These are phyloP conservation scores for Abrostola tripartita DNA, from an alignment of 2,888 invertebrate genomes.

Conservation along the genomic window DNA sequence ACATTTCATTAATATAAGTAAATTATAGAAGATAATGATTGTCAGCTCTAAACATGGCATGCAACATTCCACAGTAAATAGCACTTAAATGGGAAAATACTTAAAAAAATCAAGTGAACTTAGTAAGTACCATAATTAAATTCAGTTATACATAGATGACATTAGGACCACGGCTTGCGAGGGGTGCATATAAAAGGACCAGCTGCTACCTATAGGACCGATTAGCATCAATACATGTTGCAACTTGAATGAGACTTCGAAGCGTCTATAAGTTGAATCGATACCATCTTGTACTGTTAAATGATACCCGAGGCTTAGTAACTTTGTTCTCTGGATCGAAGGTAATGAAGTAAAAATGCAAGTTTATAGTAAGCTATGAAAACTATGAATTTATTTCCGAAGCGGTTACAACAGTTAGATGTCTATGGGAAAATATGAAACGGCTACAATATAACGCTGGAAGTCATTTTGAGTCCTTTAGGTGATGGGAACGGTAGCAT, in stretches of 20 bases:
- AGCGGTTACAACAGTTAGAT: too few species aligned
- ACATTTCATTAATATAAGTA: too few species aligned
- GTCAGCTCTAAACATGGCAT: background rate
- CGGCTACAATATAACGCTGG: too few species aligned
- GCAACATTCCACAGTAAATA: slow-evolving; percentile 8
- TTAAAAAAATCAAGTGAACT: slow-evolving; percentile 35
- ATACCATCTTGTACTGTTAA: slow-evolving; percentile 31
- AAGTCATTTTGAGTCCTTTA: too few species aligned
- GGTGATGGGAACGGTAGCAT: too few species aligned
- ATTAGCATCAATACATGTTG: slow-evolving; percentile 69
- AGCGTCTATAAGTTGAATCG: slow-evolving; percentile 19
- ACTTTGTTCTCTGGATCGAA: slow-evolving; percentile 11
- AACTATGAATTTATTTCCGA: background rate
- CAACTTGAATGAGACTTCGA: slow-evolving; percentile 55
- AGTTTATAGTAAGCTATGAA: slow-evolving; percentile 14
- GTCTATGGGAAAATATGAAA: too few species aligned
- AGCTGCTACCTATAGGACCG: slow-evolving; percentile 71
- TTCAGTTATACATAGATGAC: slow-evolving; percentile 59
- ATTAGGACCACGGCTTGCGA: slow-evolving; percentile 50
- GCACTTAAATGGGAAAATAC: slow-evolving; percentile 16
- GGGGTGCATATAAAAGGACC: slow-evolving; percentile 67
- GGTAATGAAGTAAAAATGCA: slow-evolving; percentile 14
- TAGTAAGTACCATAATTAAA: slow-evolving; percentile 44
- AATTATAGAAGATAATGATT: too few species aligned
- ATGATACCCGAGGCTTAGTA: slow-evolving; percentile 21